These are phyloP conservation scores for Poeciliopsis occidentalis DNA, from an alignment of 2,113 vertebrate species.

Conservation along the genomic window DNA sequence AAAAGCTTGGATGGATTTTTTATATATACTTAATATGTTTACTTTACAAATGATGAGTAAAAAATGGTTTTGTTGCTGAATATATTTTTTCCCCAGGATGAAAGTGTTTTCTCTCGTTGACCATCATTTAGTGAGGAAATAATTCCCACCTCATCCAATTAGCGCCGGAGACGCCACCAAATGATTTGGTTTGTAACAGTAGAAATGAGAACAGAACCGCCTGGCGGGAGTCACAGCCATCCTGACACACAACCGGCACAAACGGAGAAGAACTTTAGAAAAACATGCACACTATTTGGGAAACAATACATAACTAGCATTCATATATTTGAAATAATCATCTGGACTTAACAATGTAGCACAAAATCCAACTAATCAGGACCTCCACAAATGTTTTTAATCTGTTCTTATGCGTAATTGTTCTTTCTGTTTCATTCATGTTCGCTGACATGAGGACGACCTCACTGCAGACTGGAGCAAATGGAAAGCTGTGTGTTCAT, in stretches of 20 bases:
- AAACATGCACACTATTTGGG: background rate
- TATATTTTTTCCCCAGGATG: background rate
- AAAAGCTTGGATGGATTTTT: too few relatives aligned
- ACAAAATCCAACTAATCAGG: background rate
- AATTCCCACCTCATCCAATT: slow-evolving; percentile 6
- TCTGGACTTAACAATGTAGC: background rate
- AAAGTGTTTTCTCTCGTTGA: background rate
- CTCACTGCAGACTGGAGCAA: background rate
- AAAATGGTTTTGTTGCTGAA: background rate
- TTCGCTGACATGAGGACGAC: background rate
- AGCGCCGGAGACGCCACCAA: background rate
- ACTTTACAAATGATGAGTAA: too few relatives aligned
- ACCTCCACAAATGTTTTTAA: background rate
- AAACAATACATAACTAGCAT: background rate
- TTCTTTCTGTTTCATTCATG: background rate
- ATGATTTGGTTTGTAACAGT: background rate
- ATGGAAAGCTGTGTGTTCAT: slow-evolving; percentile 5
- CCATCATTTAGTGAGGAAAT: background rate
- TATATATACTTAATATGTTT: too few relatives aligned
- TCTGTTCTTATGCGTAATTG: background rate
- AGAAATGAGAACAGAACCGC: slow-evolving; percentile 4
- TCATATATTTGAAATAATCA: background rate
- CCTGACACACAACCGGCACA: background rate
- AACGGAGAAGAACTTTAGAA: background rate
- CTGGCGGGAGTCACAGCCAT: background rate